These are phyloP conservation scores for Agrochola macilenta DNA, from an alignment of 2,888 invertebrate species.

Conservation along the genomic window DNA sequence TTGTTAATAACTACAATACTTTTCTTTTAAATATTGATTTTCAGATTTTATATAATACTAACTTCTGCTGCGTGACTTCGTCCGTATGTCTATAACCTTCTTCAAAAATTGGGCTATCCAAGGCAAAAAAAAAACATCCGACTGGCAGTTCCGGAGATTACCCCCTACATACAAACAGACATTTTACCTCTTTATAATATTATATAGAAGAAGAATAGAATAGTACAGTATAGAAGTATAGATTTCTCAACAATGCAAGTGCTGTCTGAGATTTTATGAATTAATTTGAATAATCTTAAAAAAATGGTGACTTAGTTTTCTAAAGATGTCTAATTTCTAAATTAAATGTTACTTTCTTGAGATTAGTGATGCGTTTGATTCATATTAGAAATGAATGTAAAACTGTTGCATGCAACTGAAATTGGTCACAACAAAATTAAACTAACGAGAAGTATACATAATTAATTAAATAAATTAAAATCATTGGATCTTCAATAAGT, in stretches of 20 bases:
- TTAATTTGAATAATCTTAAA: background rate
- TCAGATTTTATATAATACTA: background rate
- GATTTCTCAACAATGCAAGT: background rate
- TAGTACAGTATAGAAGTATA: no score
- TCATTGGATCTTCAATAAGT: background rate
- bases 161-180: no score
- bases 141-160: no score
- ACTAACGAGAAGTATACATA: background rate
- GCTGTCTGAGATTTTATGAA: background rate
- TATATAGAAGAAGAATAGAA: no score
- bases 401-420: background rate
- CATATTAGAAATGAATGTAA: background rate
- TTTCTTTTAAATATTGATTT: background rate
- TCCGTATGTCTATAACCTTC: no score
- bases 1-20: no score
- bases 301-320: background rate
- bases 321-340: background rate
- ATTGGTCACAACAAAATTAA: background rate
- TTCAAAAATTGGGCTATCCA: no score
- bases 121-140: no score
- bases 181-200: no score
- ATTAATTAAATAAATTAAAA: background rate
- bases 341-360: background rate
- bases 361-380: background rate
- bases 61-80: no score